Percentiles rank a stretch among this genome's conserved stretches.
phyloP scores from a whole-genome alignment of 37 sponge, comb jelly and placozoan species.

The Ephydatia muelleri region DNA sequence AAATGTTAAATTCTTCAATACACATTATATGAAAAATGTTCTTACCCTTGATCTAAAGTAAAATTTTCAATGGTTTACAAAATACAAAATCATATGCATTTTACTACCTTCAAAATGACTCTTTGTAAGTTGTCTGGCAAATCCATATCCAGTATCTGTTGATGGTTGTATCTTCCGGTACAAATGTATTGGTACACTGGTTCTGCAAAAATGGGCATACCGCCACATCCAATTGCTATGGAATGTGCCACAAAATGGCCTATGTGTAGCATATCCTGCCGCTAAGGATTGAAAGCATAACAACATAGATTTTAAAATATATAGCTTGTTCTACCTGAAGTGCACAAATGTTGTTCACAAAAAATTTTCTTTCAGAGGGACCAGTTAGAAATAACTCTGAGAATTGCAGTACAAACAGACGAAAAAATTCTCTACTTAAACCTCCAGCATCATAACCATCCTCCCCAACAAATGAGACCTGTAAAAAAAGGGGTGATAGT shows the following conservation, averaged over 20 bases:
- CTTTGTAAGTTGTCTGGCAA: neutral
- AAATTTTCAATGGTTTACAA: neutral
- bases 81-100: conserved; percentile 1
- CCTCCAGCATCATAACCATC: neutral
- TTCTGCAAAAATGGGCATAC: conserved; percentile 1
- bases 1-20: conserved; percentile 1
- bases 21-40: conserved; percentile 1
- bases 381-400: neutral
- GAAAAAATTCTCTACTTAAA: neutral
- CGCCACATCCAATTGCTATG: conserved; percentile 1
- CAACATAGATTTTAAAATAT: neutral
- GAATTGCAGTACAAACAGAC: neutral
- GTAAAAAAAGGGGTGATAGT: neutral
- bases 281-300: neutral
- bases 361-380: neutral
- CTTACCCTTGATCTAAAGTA: neutral
- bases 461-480: neutral
- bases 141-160: conserved; percentile 1
- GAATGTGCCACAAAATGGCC: conserved; percentile 1
- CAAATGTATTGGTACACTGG: conserved; percentile 1
- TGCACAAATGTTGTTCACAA: neutral
- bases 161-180: conserved; percentile 1
- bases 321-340: conserved; percentile 1
- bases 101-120: conserved; percentile 1
- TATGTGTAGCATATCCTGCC: conserved; percentile 1